Evolutionary conservation across 1,140 invertebrate genomes (phyloP).

Genomic region (Homarus americanus): DNA sequence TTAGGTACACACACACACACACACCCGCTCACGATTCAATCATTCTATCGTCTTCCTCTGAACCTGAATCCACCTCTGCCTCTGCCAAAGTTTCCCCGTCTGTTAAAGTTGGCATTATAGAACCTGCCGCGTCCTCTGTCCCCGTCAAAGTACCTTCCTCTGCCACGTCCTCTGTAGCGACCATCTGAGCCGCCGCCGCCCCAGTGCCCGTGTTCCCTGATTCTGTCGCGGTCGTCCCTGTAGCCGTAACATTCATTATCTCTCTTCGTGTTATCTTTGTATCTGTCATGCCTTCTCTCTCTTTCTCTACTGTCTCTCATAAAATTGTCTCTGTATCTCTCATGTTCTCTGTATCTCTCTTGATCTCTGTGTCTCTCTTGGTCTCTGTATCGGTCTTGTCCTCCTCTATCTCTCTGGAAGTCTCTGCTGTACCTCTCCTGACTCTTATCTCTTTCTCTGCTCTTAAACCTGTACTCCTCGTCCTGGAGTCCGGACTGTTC

Average conservation of each 20-base stretch:
- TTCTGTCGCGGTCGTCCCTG: constrained; percentile 45
- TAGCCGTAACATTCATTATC: constrained; percentile 12
- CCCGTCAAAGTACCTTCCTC: constrained; percentile 36
- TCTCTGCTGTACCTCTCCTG: constrained; percentile 28
- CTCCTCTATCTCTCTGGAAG: not conserved
- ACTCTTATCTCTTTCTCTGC: constrained; percentile 20
- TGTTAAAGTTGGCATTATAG: constrained; percentile 41
- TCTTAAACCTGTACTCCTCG: not conserved
- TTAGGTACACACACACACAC: not conserved
- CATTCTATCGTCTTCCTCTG: constrained; percentile 16
- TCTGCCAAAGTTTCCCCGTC: constrained; percentile 38
- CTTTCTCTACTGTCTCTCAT: constrained; percentile 22
- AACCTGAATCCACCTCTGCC: constrained; percentile 48
- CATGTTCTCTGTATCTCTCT: constrained; percentile 23
- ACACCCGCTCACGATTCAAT: not conserved
- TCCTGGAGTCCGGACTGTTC: constrained; percentile 18
- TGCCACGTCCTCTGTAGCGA: constrained; percentile 14
- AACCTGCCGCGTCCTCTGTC: not conserved
- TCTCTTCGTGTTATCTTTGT: constrained; percentile 7
- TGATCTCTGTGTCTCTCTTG: constrained; percentile 28
- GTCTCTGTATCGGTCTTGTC: constrained; percentile 26
- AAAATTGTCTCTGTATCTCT: constrained; percentile 16
- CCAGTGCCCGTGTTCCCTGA: constrained; percentile 20
- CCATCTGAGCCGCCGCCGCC: constrained; percentile 18
- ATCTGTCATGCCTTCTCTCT: constrained; percentile 19